Conservation (phyloP, 2,113 vertebrate species). For the Benthochromis sp. region DNA sequence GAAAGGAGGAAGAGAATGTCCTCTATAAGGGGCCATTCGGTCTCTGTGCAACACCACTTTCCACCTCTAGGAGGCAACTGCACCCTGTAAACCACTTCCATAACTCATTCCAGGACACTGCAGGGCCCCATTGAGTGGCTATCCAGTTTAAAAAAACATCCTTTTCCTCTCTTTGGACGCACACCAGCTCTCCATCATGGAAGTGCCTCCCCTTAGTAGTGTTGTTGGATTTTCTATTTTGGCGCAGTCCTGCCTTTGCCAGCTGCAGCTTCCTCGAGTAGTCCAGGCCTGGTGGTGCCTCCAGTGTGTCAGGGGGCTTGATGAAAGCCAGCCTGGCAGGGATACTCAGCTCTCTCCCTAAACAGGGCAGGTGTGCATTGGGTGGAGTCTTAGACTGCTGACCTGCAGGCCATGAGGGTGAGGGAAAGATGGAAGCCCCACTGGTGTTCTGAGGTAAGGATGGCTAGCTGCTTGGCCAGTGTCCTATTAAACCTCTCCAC, state of each 20-base stretch:
- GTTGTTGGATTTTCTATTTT: neutral
- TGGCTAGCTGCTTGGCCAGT: neutral
- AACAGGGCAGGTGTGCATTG: neutral
- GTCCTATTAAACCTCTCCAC: neutral
- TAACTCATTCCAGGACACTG: neutral
- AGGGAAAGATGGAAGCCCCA: neutral
- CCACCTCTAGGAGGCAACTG: neutral
- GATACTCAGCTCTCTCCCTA: neutral
- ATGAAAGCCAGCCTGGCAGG: neutral
- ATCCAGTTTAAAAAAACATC: neutral
- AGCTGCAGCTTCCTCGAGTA: neutral
- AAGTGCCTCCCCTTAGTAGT: neutral
- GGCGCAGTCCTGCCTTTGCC: neutral
- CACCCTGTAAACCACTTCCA: neutral
- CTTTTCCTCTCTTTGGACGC: neutral
- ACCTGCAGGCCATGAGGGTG: neutral
- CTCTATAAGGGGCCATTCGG: neutral
- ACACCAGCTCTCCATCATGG: neutral
- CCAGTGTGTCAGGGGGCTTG: neutral
- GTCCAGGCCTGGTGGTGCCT: neutral
- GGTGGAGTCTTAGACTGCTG: neutral
- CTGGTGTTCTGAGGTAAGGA: neutral
- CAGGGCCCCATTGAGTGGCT: neutral
- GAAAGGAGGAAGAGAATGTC: neutral
- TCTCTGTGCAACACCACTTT: neutral